phyloP scores from a whole-genome alignment of 2,888 invertebrate genomes.

The Lasiommata megera region DNA sequence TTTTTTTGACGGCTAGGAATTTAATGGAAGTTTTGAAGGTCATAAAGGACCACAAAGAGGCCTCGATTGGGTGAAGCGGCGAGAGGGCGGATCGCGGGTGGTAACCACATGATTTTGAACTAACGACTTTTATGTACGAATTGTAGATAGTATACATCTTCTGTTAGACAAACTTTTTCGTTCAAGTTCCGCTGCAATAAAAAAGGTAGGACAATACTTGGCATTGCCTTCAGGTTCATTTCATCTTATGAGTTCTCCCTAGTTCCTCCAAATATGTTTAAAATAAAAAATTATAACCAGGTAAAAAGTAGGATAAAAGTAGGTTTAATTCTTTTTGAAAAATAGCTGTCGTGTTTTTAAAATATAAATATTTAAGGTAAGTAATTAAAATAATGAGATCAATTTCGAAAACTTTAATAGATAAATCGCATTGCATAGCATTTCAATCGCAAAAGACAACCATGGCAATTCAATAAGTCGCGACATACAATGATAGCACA shows the following conservation, averaged over 20 bases:
- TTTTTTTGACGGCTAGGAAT: slow-evolving; percentile 4
- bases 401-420: slow-evolving; percentile 12
- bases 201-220: too few species aligned
- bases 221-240: too few species aligned
- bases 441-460: slow-evolving; percentile 33
- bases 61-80: slow-evolving; percentile 47
- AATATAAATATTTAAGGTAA: too few species aligned
- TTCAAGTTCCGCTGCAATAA: too few species aligned
- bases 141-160: not conserved
- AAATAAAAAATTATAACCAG: too few species aligned
- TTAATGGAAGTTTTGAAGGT: slow-evolving; percentile 35
- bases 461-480: slow-evolving; percentile 29
- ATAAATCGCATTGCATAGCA: slow-evolving; percentile 34
- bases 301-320: too few species aligned
- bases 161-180: too few species aligned
- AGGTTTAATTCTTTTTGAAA: not conserved
- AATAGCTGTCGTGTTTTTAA: too few species aligned
- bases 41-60: slow-evolving; percentile 41
- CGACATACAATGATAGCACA: slow-evolving; percentile 31
- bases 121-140: slow-evolving; percentile 4
- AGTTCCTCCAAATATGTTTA: too few species aligned
- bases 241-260: too few species aligned
- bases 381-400: too few species aligned
- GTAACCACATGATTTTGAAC: slow-evolving; percentile 21
- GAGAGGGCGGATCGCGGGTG: slow-evolving; percentile 52